phyloP scores from a whole-genome alignment of 2,888 invertebrate species.

The Pollenia griseotomentosa region DNA sequence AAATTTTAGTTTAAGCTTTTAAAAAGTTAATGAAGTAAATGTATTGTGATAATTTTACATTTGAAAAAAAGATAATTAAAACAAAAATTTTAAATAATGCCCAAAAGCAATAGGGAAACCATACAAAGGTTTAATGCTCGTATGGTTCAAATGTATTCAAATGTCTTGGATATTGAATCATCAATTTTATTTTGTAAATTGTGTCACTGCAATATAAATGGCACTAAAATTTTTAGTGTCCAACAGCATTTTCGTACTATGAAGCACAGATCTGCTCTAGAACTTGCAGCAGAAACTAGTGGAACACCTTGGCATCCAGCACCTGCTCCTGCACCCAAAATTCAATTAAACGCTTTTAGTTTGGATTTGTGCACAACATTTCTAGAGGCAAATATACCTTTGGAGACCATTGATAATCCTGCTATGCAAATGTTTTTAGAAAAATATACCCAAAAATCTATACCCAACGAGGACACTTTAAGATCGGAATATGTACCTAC shows the following conservation, averaged over 20 bases:
- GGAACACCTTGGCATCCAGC: background rate
- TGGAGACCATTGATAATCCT: constrained; percentile 42
- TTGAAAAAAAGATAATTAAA: background rate
- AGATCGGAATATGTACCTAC: constrained; percentile 37
- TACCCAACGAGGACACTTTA: constrained; percentile 23
- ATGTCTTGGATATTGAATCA: constrained; percentile 37
- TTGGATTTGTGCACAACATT: constrained; percentile 57
- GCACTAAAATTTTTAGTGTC: constrained; percentile 43
- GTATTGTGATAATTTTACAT: background rate
- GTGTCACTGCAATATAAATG: constrained; percentile 53
- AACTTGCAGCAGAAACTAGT: background rate
- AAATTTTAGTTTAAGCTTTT: background rate
- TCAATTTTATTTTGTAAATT: constrained; percentile 52
- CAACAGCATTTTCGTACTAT: constrained; percentile 59
- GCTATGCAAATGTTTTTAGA: constrained; percentile 44
- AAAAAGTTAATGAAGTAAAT: background rate
- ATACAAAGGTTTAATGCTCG: constrained; percentile 44
- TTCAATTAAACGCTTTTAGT: constrained; percentile 25
- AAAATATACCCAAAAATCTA: constrained; percentile 34
- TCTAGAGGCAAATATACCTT: constrained; percentile 49
- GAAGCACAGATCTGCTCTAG: constrained; percentile 46
- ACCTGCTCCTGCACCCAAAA: background rate
- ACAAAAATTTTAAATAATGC: constrained; percentile 15
- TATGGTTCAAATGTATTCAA: constrained; percentile 51
- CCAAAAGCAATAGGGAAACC: constrained; percentile 34